A percentile compares a stretch with the other conserved stretches of the same genome.
phyloP scores from a whole-genome alignment of 2,797 vertebrate genomes.

The Girardinus metallicus region DNA sequence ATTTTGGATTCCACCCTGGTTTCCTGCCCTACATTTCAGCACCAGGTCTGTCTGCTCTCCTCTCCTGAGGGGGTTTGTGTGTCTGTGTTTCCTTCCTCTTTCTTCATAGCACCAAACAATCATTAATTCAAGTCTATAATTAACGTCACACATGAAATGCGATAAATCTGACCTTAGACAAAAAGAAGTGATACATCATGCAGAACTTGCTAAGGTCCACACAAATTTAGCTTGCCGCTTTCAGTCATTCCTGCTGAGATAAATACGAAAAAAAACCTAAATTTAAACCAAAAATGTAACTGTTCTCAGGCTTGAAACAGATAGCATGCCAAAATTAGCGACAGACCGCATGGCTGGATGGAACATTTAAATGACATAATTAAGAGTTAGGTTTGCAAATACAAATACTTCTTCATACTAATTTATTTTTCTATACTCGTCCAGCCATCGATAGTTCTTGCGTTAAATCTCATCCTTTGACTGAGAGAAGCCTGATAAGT shows the following conservation, averaged over 20 bases:
- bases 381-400: background rate
- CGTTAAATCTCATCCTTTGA: background rate
- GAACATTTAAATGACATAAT: background rate
- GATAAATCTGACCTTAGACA: constrained; percentile 53
- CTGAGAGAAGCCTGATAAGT: background rate
- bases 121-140: constrained; percentile 67
- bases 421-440: background rate
- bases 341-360: background rate
- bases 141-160: constrained; percentile 46
- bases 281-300: background rate
- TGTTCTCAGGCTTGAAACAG: background rate
- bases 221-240: background rate
- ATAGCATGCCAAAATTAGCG: background rate
- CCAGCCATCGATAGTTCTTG: background rate
- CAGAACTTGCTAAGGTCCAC: constrained; percentile 3
- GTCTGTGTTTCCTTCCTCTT: constrained; percentile 8
- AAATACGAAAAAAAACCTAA: background rate
- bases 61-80: constrained; percentile 45
- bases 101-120: constrained; percentile 26
- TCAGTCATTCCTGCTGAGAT: background rate
- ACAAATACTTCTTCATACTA: background rate
- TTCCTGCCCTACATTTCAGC: constrained; percentile 72
- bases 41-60: constrained; percentile 56
- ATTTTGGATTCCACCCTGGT: constrained; percentile 49
- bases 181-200: constrained; percentile 9